Evolutionary conservation across 2,888 invertebrate genomes (phyloP).

Genomic region (Macrosoma leucophasiata): DNA sequence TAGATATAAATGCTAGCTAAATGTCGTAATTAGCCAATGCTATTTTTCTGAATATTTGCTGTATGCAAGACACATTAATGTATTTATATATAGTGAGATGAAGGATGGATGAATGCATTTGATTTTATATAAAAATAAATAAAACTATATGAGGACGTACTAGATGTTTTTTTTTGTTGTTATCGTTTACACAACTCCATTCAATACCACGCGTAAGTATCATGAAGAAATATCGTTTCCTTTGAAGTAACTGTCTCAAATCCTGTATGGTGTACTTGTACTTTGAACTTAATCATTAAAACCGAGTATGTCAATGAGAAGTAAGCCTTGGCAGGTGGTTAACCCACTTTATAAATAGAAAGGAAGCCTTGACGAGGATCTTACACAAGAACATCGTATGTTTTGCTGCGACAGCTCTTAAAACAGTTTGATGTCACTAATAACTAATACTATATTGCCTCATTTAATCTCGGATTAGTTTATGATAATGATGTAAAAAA

Average conservation of each 20-base stretch:
- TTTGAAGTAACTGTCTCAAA: no score
- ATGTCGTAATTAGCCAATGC: slow-evolving; percentile 72
- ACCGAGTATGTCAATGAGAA: slow-evolving; percentile 23
- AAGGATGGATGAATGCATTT: slow-evolving; percentile 66
- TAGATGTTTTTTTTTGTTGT: slow-evolving; percentile 28
- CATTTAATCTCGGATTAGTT: no score
- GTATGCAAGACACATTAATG: slow-evolving; percentile 58
- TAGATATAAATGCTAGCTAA: slow-evolving; percentile 69
- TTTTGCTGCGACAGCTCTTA: no score
- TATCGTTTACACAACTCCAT: slow-evolving; percentile 1
- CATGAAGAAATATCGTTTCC: no score
- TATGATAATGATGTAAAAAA: no score
- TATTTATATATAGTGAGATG: slow-evolving; percentile 69
- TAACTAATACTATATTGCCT: no score
- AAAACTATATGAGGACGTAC: slow-evolving; percentile 66
- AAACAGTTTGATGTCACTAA: no score
- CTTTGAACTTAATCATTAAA: slow-evolving; percentile 21
- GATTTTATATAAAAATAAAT: slow-evolving; percentile 70
- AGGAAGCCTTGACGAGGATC: slow-evolving; percentile 13
- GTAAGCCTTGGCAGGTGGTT: slow-evolving; percentile 18
- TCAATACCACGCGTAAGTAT: no score
- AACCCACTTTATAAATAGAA: slow-evolving; percentile 21
- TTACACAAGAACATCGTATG: slow-evolving; percentile 14
- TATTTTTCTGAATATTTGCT: slow-evolving; percentile 70
- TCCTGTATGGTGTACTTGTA: slow-evolving; percentile 15